Evolutionary conservation across 2,797 vertebrate genomes (phyloP), one percentile per base, ranked within the genome.

Genomic region (Urosaurus nigricauda): DNA sequence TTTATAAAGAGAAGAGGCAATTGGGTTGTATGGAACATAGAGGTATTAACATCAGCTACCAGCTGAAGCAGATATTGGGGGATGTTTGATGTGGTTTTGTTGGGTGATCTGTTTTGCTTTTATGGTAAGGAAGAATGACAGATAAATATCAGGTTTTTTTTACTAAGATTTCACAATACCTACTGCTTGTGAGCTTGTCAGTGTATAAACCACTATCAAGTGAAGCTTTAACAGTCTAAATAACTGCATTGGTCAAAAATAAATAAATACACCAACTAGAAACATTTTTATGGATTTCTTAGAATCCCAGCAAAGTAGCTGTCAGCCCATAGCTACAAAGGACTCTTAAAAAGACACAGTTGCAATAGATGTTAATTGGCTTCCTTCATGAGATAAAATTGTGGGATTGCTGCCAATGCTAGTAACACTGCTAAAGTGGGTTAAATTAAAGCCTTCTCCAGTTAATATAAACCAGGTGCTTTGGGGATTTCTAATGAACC

Each of bases 401-500:
- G 26, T 88, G 40, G 80, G 26, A 47, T 9, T 47, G 29, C 21
- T 75, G 53, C 53, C 79, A 75, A 51, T 75, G 32, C 77, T 40
- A 75, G 53, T 14, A 24, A 87, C 83, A 88, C 32, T 94, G 91
- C 93, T 65, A 65, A 56, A 70, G 60, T 91, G 79, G 0, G 0
- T n/a, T 71, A 29, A 87, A 82, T 87, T 86, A 88, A 37, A 91
- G 37, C 74, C 92, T 93, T 87, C 58, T 79, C 75, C 89, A 84
- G 88, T 90, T 87, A 94, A 93, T 93, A 60, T 82, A 85, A 90
- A 80, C 63, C 68, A 87, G 83, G 47, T 19, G 32, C 40, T 71
- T 86, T 0, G 1, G 89, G 89, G 90, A 86, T 91, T 92, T 87
- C 86, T 93, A 83, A 94, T 92, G 92, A 93, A 91, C 79, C 79